A percentile compares a stretch with the other conserved stretches of the same genome.
Evolutionary conservation across 2,113 vertebrate species (phyloP).

Genomic region (Tiliqua scincoides): DNA sequence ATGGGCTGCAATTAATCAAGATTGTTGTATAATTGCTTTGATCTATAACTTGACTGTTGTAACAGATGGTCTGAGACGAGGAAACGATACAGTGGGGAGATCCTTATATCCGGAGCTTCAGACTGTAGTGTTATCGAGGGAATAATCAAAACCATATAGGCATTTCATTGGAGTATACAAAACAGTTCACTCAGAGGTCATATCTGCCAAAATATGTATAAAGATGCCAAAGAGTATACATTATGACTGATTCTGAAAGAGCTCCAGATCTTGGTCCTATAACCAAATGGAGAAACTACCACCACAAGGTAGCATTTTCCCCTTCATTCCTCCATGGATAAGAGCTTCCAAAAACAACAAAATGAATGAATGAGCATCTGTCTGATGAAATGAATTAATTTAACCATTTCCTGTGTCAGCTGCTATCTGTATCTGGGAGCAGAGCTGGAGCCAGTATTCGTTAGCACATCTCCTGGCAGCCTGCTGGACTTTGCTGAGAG

Average conservation of each 20-base stretch:
- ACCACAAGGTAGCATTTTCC: not conserved
- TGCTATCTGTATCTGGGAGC: no score
- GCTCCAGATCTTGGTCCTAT: not conserved
- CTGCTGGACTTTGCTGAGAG: no score
- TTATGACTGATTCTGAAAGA: not conserved
- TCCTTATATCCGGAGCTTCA: slow-evolving; percentile 37
- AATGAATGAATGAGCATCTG: not conserved
- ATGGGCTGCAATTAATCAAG: slow-evolving; percentile 53
- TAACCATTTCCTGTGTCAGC: not conserved
- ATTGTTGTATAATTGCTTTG: slow-evolving; percentile 42
- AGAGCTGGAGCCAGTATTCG: no score
- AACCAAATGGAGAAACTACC: not conserved
- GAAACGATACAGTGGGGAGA: slow-evolving; percentile 12
- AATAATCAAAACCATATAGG: slow-evolving; percentile 10
- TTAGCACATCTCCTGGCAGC: no score
- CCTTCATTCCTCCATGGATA: not conserved
- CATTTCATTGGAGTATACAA: slow-evolving; percentile 18
- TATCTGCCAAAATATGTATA: slow-evolving; percentile 5
- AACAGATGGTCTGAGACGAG: slow-evolving; percentile 49
- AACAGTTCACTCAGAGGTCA: not conserved
- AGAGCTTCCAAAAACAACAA: no score
- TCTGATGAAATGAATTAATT: not conserved
- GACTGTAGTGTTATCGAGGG: slow-evolving; percentile 36
- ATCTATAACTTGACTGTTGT: slow-evolving; percentile 49
- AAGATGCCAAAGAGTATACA: no score